These are phyloP conservation scores for Bombus waltoni DNA, from an alignment of 1,140 invertebrate genomes.

Conservation along the genomic window DNA sequence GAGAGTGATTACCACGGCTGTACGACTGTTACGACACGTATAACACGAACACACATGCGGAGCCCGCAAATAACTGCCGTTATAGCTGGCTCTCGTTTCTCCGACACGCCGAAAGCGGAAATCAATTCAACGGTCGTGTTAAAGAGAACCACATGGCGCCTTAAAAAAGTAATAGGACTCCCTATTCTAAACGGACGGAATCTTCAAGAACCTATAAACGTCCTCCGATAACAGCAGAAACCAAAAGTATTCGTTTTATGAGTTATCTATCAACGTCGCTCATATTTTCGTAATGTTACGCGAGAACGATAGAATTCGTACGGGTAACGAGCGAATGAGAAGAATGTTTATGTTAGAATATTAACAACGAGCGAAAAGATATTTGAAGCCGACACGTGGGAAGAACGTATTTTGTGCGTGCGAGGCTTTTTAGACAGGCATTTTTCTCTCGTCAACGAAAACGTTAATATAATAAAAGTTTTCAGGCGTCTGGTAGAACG, in stretches of 20 bases:
- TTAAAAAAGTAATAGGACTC: neutral
- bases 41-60: neutral
- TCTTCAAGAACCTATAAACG: neutral
- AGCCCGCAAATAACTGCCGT: neutral
- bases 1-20: neutral
- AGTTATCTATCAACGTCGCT: neutral
- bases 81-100: neutral
- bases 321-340: neutral
- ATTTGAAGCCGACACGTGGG: no score
- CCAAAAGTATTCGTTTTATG: neutral
- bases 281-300: neutral
- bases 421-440: no score
- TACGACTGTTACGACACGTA: neutral
- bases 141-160: conserved; percentile 5
- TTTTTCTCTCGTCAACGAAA: no score
- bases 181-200: neutral
- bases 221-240: neutral
- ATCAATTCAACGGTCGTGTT: conserved; percentile 18
- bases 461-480: no score
- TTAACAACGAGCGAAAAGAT: neutral
- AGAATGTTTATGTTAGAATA: neutral
- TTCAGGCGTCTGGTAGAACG: no score
- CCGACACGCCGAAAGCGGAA: conserved; percentile 15
- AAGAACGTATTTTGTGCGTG: no score
- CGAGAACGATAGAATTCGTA: neutral